Base-by-base conservation (phyloP, 1,140 invertebrate genomes). In the Tachypleus tridentatus region DNA sequence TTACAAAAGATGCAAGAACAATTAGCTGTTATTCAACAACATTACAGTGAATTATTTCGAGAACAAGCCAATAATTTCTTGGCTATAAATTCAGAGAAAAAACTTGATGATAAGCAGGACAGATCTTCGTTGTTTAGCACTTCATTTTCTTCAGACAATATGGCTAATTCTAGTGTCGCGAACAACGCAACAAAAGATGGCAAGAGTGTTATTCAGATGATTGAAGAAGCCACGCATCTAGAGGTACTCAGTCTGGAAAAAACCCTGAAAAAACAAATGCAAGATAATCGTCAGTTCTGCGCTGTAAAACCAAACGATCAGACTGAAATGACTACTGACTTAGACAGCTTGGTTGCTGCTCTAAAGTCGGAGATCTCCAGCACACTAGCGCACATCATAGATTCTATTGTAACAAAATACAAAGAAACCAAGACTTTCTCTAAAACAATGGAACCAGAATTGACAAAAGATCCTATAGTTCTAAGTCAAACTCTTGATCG, bases 311-410 rank as follows among this genome's bases (percentile, higher is more conserved):
- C 69, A 49, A 66, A 68, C 6, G 66, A 60, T 60, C 64, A 71
- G 11, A 8, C 53, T 7, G 7, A 7, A n/a, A 8, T n/a, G 7
- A 7, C 53, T 7, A 54, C 7, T 54, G 91, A 93, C 73, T 79
- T 94, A 3, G 89, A 95, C 77, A 86, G 87, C 60, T 79, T 95
- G 57, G 89, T 90, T 5, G 91, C 94, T 70, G 85, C 87, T 58
- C 81, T 96, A 3, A 96, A 96, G 78, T 85, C 84, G 52, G 92
- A 96, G 80, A 88, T 96, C 64, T 87, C 87, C 10, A 84, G 88
- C 62, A 91, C 87, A 4, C 75, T 93, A 57, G 84, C 86, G 4
- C 87, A 85, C 65, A 79, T 94, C n/a, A 90, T 96, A 66, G 93
- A 96, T 76, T 88, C 86, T 7, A 89, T 93, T 61, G 82, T 96